Base-by-base conservation (phyloP, 2,113 vertebrate genomes). In the Megaceryle torquata region DNA sequence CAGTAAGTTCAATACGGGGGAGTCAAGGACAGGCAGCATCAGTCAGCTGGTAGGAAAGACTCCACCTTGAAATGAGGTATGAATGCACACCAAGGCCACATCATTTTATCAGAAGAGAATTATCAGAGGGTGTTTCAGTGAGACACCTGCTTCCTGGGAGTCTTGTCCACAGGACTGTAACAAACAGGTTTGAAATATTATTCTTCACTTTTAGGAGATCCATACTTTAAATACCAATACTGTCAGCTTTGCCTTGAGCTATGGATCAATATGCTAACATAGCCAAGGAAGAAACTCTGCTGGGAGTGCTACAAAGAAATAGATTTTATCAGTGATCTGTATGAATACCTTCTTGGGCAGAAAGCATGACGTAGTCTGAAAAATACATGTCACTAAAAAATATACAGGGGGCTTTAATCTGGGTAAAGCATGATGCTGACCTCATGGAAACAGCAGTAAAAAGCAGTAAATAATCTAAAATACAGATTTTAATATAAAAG, bases 1-100 rank as follows among this genome's bases (percentile, higher is more conserved):
- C 65, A 15, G 5, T 37, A n/a, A 24, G 18, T 50, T 59, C 59
- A 35, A 1, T 28, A 16, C 0, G 0, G 39, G 11, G n/a, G 43
- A 67, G 43, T 31, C 51, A 31, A 13, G 64, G 68, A 57, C 56
- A 41, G 54, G 31, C 18, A 8, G 33, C 10, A 61, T 37, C 48
- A 37, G 5, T 68, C 74, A 51, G 35, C 37, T 19, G 28, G 26
- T 5, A 48, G 65, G 43, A 68, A 35, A 61, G 26, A 59, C 87
- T 65, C 19, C 53, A 69, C 70, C 70, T 82, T 65, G 44, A 65
- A 89, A 69, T 28, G 24, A 88, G 35, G 24, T 57, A 56, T 4
- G 5, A 61, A 59, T n/a, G 61, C 48, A 35, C 39, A 60, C 17
- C 2, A 9, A 72, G 31, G 60, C 10, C 67, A 44, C 0, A 2